These are phyloP conservation scores for Brachypodius melanocephalos DNA, from an alignment of 2,113 vertebrate species.

Conservation along the genomic window DNA sequence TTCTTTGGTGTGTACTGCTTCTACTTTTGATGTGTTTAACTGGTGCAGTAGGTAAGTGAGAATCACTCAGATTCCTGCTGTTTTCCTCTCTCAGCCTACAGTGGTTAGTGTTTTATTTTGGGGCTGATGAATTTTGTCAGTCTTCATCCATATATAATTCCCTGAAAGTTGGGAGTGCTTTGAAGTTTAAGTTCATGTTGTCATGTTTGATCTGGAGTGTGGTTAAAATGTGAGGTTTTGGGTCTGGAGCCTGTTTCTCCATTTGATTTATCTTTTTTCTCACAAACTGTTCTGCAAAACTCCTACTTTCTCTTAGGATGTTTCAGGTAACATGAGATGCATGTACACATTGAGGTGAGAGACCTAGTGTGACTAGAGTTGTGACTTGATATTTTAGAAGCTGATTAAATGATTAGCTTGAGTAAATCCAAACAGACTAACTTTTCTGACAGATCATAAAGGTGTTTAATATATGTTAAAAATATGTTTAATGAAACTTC, in stretches of 20 bases:
- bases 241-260: not conserved
- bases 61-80: not conserved
- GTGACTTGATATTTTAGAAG: not conserved
- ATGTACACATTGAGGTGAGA: not conserved
- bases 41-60: slow-evolving; percentile 82
- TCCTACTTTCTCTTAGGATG: not conserved
- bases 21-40: slow-evolving; percentile 87
- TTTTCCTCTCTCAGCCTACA: not conserved
- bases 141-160: not conserved
- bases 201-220: not conserved
- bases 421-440: not conserved
- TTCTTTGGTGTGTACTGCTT: slow-evolving; percentile 90
- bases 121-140: not conserved
- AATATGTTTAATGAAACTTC: not conserved
- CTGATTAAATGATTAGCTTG: not conserved
- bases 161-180: not conserved
- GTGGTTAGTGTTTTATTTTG: not conserved
- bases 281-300: not conserved
- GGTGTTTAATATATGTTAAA: not conserved
- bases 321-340: not conserved
- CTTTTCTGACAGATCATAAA: not conserved
- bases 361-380: not conserved
- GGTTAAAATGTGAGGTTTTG: not conserved
- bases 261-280: not conserved
- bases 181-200: not conserved